A percentile compares a stretch with the other conserved stretches of the same genome.
Evolutionary conservation across 2,888 invertebrate genomes (phyloP).

Genomic region (Drosophila paranaensis): DNA sequence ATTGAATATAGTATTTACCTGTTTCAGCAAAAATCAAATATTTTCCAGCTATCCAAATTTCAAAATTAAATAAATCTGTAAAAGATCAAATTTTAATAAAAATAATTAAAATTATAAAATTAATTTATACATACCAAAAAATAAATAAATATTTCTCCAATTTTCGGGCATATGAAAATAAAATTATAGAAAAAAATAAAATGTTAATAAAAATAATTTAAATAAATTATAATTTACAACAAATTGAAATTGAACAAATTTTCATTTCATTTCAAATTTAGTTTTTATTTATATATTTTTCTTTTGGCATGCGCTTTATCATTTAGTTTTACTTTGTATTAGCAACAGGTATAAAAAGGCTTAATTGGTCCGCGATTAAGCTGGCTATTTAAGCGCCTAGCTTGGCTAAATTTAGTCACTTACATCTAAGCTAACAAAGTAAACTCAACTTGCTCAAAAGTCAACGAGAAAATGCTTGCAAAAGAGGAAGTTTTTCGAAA

Average conservation of each 20-base stretch:
- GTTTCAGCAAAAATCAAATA: conserved; percentile 3
- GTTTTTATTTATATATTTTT: conserved; percentile 10
- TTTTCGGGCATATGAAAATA: background rate
- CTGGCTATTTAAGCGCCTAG: conserved; percentile 4
- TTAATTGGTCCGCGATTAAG: conserved; percentile 41
- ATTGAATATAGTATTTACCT: conserved; percentile 38
- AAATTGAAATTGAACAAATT: background rate
- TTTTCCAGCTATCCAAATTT: background rate
- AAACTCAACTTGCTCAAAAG: conserved; percentile 13
- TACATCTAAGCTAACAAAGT: conserved; percentile 13
- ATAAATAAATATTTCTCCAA: background rate
- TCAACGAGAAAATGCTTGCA: conserved; percentile 39
- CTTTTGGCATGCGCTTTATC: conserved; percentile 25
- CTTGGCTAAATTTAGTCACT: conserved; percentile 24
- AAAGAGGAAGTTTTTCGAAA: conserved; percentile 23
- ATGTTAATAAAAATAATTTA: background rate
- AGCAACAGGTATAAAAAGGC: conserved; percentile 66
- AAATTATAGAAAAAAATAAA: conserved; percentile 11
- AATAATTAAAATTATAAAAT: background rate
- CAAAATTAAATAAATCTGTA: conserved; percentile 27
- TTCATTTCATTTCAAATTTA: background rate
- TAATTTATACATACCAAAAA: conserved; percentile 15
- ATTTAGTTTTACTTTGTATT: conserved; percentile 46
- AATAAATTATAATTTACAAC: background rate
- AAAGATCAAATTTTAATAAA: conserved; percentile 7